Conservation (phyloP, 2,888 invertebrate genomes). For the Pachydiplax longipennis region DNA sequence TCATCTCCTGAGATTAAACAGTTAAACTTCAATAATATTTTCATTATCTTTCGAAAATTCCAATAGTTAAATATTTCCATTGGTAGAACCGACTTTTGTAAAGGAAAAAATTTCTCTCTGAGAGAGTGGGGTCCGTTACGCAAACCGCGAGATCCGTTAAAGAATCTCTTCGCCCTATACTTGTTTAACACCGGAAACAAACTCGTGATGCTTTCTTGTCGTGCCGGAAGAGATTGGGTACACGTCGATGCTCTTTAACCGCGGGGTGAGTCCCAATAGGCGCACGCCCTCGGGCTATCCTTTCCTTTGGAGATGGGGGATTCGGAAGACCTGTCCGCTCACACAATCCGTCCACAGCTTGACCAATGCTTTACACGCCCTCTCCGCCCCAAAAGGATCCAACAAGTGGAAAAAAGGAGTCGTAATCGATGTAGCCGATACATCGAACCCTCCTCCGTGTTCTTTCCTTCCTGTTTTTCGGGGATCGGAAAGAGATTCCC, state of each 20-base stretch:
- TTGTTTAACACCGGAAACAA: background rate
- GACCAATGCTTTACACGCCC: slow-evolving; percentile 32
- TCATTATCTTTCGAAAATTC: no score
- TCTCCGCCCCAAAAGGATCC: background rate
- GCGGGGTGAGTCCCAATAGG: background rate
- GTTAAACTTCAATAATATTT: no score
- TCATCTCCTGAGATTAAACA: no score
- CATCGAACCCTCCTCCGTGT: slow-evolving; percentile 11
- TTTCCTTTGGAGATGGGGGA: background rate
- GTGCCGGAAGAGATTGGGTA: background rate
- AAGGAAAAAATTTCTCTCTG: background rate
- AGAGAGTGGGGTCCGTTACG: background rate
- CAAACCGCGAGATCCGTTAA: background rate
- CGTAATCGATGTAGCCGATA: slow-evolving; percentile 38
- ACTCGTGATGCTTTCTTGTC: background rate
- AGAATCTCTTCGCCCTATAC: background rate
- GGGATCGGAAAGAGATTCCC: background rate
- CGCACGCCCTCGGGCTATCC: background rate
- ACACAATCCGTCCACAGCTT: slow-evolving; percentile 29
- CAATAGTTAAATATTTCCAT: no score
- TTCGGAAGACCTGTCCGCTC: slow-evolving; percentile 31
- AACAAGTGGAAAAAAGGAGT: slow-evolving; percentile 38
- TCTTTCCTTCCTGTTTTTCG: background rate
- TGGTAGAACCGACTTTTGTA: background rate
- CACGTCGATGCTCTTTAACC: background rate